A percentile compares a stretch with the other conserved stretches of the same genome.
Evolutionary conservation across 2,888 invertebrate genomes (phyloP).

Genomic region (Drosophila neonasuta): DNA sequence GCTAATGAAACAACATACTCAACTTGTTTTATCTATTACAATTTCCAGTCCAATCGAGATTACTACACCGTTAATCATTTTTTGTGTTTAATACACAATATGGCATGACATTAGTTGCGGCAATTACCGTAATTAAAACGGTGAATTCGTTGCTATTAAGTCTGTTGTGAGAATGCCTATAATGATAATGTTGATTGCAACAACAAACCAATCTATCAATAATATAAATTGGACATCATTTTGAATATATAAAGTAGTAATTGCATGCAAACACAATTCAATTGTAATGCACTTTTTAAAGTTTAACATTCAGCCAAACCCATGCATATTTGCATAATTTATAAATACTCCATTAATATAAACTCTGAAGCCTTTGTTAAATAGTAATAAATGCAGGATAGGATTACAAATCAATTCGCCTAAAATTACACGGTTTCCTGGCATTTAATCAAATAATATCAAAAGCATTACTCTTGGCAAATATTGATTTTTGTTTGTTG

Average conservation of each 20-base stretch:
- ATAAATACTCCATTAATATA: not conserved
- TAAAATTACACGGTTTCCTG: not conserved
- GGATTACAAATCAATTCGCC: not conserved
- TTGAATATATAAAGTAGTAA: not conserved
- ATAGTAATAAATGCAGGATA: not conserved
- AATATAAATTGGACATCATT: conserved; percentile 1
- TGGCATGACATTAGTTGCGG: conserved; percentile 17
- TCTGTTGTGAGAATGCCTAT: not conserved
- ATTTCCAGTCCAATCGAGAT: conserved; percentile 7
- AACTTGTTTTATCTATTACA: not conserved
- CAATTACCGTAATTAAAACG: conserved; percentile 43
- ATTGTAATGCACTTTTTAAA: not conserved
- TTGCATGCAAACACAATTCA: not conserved
- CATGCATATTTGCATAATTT: not conserved
- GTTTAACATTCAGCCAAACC: not conserved
- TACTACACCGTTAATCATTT: conserved; percentile 1
- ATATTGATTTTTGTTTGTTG: not conserved
- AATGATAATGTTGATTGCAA: conserved; percentile 1
- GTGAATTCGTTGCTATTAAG: conserved; percentile 5
- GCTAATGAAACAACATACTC: not conserved
- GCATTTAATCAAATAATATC: not conserved
- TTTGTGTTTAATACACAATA: not conserved
- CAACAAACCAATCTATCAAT: conserved; percentile 4
- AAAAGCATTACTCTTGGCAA: not conserved
- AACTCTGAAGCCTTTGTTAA: not conserved